Percentiles rank a stretch among this genome's conserved stretches.
Conservation (phyloP, 2,113 vertebrate genomes). For the Serinus canaria region DNA sequence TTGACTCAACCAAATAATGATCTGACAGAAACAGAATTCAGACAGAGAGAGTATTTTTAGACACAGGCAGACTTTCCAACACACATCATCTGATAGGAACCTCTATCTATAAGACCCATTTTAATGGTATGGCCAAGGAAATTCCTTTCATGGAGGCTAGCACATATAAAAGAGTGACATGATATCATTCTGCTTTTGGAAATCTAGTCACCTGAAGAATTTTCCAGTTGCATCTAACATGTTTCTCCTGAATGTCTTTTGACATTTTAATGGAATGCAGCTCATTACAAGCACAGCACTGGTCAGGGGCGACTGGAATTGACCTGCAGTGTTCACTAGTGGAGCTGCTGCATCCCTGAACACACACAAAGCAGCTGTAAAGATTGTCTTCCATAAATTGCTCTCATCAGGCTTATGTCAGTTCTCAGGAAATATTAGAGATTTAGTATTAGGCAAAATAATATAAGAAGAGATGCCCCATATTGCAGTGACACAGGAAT, state of each 20-base stretch:
- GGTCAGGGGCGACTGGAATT: background rate
- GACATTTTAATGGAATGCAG: background rate
- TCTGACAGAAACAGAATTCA: background rate
- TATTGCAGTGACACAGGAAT: background rate
- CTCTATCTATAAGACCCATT: background rate
- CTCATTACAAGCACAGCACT: background rate
- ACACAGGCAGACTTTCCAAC: background rate
- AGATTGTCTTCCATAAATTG: background rate
- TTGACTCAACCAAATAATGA: background rate
- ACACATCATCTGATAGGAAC: accelerated
- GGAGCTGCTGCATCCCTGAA: background rate
- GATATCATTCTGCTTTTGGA: background rate
- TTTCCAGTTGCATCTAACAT: background rate
- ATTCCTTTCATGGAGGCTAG: background rate
- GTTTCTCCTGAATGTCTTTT: background rate
- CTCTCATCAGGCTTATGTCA: background rate
- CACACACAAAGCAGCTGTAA: background rate
- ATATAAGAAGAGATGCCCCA: background rate
- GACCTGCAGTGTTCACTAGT: background rate
- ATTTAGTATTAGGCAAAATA: background rate
- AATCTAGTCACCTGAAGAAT: background rate
- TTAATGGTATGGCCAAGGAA: background rate
- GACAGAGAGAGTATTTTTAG: accelerated
- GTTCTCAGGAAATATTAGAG: background rate
- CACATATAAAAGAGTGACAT: background rate